These are phyloP conservation scores for Zalophus californianus DNA, from an alignment of 2,797 vertebrate species.

Conservation along the genomic window DNA sequence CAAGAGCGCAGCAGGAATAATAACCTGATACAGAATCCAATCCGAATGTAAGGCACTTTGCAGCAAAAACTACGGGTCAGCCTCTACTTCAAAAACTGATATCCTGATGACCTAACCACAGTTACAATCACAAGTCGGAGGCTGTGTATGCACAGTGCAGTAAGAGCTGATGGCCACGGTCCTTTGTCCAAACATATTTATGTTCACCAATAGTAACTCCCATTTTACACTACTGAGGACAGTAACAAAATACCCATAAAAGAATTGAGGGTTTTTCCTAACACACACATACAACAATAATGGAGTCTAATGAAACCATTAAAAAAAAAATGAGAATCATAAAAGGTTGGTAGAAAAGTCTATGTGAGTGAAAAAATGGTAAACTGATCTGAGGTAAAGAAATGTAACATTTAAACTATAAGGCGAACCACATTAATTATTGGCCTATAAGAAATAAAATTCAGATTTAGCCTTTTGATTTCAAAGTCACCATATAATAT, in stretches of 20 bases:
- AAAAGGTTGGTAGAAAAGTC: not conserved
- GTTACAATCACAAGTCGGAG: not conserved
- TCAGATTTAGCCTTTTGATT: not conserved
- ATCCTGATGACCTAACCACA: not conserved
- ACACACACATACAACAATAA: not conserved
- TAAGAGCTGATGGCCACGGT: not conserved
- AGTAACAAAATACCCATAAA: not conserved
- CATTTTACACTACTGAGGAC: not conserved
- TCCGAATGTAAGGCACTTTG: not conserved
- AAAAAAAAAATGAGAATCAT: not conserved
- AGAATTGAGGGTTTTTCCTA: not conserved
- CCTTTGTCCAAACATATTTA: not conserved
- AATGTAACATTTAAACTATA: conserved; percentile 20
- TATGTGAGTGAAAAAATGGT: not conserved
- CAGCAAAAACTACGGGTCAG: not conserved
- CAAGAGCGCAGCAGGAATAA: not conserved
- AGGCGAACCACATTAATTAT: not conserved
- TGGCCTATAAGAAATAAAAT: conserved; percentile 26
- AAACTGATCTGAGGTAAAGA: not conserved
- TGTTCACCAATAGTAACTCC: not conserved
- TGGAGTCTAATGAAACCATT: not conserved
- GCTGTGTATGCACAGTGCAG: not conserved
- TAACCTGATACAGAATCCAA: not conserved
- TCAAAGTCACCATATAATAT: conserved; percentile 21
- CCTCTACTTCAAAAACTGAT: not conserved